Evolutionary conservation across 2,888 invertebrate genomes (phyloP).

Genomic region (Miltochrista miniata): DNA sequence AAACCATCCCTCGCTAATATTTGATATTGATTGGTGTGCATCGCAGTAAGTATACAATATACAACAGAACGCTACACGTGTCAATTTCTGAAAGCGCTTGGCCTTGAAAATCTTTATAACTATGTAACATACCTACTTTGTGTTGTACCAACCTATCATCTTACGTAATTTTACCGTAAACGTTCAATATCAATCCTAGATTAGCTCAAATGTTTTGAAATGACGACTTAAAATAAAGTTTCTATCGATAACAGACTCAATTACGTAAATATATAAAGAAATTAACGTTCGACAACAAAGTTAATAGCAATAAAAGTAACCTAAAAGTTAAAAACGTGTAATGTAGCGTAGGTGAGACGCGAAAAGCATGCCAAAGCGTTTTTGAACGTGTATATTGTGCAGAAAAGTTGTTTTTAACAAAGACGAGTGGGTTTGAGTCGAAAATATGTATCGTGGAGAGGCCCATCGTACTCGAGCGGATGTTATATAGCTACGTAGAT

Average conservation of each 20-base stretch:
- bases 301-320: conserved; percentile 55
- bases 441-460: conserved; percentile 74
- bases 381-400: conserved; percentile 56
- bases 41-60: conserved; percentile 31
- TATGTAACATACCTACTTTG: conserved; percentile 49
- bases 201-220: conserved; percentile 51
- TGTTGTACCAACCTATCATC: conserved; percentile 53
- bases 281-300: conserved; percentile 43
- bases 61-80: conserved; percentile 39
- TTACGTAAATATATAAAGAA: conserved; percentile 39
- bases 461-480: conserved; percentile 77
- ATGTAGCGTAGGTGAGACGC: conserved; percentile 39
- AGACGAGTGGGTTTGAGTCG: conserved; percentile 68
- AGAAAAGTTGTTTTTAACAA: conserved; percentile 80
- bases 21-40: conserved; percentile 41
- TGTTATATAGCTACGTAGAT: conserved; percentile 82
- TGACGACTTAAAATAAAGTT: conserved; percentile 58
- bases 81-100: conserved; percentile 59
- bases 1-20: conserved; percentile 31
- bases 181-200: conserved; percentile 58
- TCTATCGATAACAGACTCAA: conserved; percentile 41
- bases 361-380: conserved; percentile 63
- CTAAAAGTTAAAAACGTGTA: conserved; percentile 55
- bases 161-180: conserved; percentile 69
- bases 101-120: conserved; percentile 67